Conservation (phyloP, 1,140 invertebrate species). For the Dendrolimus kikuchii region DNA sequence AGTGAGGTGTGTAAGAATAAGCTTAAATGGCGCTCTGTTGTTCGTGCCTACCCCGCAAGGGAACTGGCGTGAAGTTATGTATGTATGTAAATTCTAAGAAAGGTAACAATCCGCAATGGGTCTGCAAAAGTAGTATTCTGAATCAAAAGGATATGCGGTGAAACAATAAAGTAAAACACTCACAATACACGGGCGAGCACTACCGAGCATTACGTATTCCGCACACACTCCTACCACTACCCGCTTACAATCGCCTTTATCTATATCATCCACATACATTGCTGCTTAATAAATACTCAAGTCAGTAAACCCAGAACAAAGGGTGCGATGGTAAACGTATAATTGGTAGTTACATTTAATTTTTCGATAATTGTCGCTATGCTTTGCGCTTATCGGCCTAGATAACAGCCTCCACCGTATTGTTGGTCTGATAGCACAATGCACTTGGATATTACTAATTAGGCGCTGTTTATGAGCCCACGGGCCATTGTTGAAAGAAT, state of each 20-base stretch:
- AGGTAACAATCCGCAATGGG: no score
- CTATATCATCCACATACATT: not conserved
- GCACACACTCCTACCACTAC: conserved; percentile 23
- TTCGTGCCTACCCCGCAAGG: no score
- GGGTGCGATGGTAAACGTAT: no score
- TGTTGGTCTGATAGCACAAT: conserved; percentile 62
- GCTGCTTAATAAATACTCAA: no score
- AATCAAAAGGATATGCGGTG: conserved; percentile 26
- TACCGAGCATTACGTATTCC: conserved; percentile 66
- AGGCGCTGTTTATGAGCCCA: conserved; percentile 62
- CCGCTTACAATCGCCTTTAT: not conserved
- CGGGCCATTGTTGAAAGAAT: conserved; percentile 65
- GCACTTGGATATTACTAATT: conserved; percentile 70
- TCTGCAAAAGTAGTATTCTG: no score
- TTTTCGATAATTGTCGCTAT: conserved; percentile 62
- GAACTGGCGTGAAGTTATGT: no score
- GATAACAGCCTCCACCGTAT: conserved; percentile 64
- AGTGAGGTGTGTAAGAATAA: no score
- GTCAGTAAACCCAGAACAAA: no score
- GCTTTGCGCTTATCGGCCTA: conserved; percentile 61
- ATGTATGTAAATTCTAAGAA: no score
- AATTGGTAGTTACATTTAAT: conserved; percentile 14
- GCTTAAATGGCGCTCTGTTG: no score
- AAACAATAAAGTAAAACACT: conserved; percentile 48
- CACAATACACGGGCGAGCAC: conserved; percentile 49